Base-by-base conservation (phyloP, 2,888 invertebrate genomes). In the Peribatodes rhomboidaria region DNA sequence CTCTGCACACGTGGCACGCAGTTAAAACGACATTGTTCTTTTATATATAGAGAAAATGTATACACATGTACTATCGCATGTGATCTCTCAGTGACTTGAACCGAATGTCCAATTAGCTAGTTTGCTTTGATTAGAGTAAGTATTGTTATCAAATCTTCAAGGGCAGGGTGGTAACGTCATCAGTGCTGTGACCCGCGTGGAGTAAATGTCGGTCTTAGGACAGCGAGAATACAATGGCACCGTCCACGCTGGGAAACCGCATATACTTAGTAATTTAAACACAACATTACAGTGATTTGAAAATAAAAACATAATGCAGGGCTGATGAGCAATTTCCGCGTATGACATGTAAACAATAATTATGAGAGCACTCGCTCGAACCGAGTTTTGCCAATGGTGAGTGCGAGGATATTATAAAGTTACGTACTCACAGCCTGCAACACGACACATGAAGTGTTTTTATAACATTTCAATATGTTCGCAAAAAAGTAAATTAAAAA, bases 301-400 rank as follows among this genome's bases (percentile, higher is more conserved):
- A 73, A 74, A 77, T 73, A 58, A 74, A 77, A 79, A 77, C 70
- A 72, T 74, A 64, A 73, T 76, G 71, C 73, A 77, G 78, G 73
- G 69, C 69, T 75, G 78, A 75, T 70, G 72, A 76, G 69, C 76
- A 68, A 76, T 81, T 81, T 83, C 82, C 81, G 80, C 71, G 72
- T 78, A 74, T 72, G 73, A 79, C 77, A 78, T 76, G 80, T 82
- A 81, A 84, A 82, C 78, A 81, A 80, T 82, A 79, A 84, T 83
- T 83, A 82, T 63, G 64, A 77, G 76, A 77, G 70, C 74, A 74
- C 70, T 74, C 60, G 70, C 66, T 74, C 62, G 70, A 65, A 74
- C 57, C 65, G 69, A 73, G 70, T 74, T 77, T 71, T 71, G 75
- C 78, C 76, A 77, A 74, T 74, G 67, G 73, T 67, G 68, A 71